A percentile compares a stretch with the other conserved stretches of the same genome.
These are phyloP conservation scores for Itoplectis maculator DNA, from an alignment of 2,888 invertebrate genomes.

Conservation along the genomic window DNA sequence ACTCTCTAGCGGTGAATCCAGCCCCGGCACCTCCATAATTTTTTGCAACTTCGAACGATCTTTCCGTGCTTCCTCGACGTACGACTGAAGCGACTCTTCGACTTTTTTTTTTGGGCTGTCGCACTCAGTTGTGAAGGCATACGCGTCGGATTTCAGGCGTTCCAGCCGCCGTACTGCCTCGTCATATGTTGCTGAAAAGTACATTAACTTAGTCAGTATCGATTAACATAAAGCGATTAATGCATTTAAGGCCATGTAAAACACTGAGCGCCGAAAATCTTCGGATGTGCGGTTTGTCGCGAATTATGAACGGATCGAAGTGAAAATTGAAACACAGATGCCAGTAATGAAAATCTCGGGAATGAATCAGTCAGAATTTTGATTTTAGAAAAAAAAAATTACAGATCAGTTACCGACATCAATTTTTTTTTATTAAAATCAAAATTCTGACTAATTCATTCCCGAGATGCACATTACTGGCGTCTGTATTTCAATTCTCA, in stretches of 20 bases:
- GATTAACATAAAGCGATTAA: slow-evolving; percentile 3
- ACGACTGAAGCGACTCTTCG: not conserved
- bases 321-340: too few species aligned
- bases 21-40: not conserved
- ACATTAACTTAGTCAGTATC: not conserved
- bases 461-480: too few species aligned
- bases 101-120: slow-evolving; percentile 25
- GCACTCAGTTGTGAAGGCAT: slow-evolving; percentile 31
- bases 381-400: too few species aligned
- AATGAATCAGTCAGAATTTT: too few species aligned
- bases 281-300: too few species aligned
- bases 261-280: too few species aligned
- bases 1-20: not conserved
- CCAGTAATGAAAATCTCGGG: too few species aligned
- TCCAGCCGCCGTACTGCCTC: slow-evolving; percentile 23
- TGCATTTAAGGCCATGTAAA: not conserved
- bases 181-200: slow-evolving; percentile 25
- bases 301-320: too few species aligned
- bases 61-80: not conserved
- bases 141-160: slow-evolving; percentile 18
- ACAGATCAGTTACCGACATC: too few species aligned
- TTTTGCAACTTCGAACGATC: not conserved
- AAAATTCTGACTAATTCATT: too few species aligned
- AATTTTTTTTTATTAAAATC: too few species aligned
- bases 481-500: too few species aligned